A percentile compares a stretch with the other conserved stretches of the same genome.
Evolutionary conservation across 1,140 invertebrate genomes (phyloP).

Genomic region (Platorchestia sp.): DNA sequence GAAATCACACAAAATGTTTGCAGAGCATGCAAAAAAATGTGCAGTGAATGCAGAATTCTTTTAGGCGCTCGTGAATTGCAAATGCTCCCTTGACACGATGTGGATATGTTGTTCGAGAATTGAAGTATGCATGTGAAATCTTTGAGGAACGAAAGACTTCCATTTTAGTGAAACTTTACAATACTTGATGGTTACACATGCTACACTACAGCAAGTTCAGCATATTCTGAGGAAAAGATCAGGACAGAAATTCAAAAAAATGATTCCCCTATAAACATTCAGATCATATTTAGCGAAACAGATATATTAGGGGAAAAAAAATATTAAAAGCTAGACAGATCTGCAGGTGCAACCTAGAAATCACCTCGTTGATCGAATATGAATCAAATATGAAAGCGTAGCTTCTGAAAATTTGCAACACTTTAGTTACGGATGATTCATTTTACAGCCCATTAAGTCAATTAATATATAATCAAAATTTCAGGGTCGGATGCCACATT

Average conservation of each 20-base stretch:
- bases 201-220: background rate
- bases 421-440: too few relatives aligned
- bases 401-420: background rate
- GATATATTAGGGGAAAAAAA: background rate
- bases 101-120: background rate
- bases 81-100: background rate
- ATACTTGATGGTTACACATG: background rate
- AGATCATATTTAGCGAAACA: background rate
- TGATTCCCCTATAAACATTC: background rate
- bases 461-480: background rate
- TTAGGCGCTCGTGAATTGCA: background rate
- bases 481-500: background rate
- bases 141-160: background rate
- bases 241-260: background rate
- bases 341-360: background rate
- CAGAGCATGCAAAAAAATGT: background rate
- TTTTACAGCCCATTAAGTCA: background rate
- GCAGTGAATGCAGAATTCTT: background rate
- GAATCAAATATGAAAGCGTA: background rate
- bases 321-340: background rate
- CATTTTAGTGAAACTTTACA: background rate
- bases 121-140: background rate
- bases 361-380: background rate
- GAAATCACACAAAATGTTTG: background rate
- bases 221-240: background rate